These are phyloP conservation scores for Gopherus flavomarginatus DNA, from an alignment of 2,113 vertebrate genomes.

Conservation along the genomic window DNA sequence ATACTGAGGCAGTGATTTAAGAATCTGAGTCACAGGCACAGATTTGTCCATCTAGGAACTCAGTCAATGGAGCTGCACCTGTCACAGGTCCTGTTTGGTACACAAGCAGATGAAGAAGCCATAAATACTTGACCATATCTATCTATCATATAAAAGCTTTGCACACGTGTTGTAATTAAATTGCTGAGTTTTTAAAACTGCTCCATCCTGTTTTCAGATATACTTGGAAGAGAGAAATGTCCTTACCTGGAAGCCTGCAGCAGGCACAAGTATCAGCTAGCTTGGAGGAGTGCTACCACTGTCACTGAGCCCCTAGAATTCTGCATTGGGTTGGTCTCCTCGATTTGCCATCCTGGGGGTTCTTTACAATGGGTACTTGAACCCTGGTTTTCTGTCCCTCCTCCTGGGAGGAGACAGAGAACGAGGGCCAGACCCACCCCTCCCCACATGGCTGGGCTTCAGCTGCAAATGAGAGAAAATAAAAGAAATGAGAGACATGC, in stretches of 20 bases:
- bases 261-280: conserved; percentile 93
- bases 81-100: background rate
- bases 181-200: background rate
- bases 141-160: background rate
- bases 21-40: background rate
- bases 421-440: conserved; percentile 86
- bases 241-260: conserved; percentile 91
- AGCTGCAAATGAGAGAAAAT: conserved; percentile 68
- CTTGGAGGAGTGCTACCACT: conserved; percentile 91
- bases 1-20: background rate
- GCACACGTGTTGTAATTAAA: fast-evolving
- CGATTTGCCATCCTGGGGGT: conserved; percentile 86
- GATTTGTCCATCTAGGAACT: background rate
- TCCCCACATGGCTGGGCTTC: conserved; percentile 86
- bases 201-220: background rate
- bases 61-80: background rate
- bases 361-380: conserved; percentile 80
- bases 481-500: background rate
- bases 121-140: fast-evolving
- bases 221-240: fast-evolving
- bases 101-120: background rate
- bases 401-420: conserved; percentile 89
- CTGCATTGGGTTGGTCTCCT: conserved; percentile 86
- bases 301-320: conserved; percentile 83
- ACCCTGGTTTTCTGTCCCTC: conserved; percentile 84